A percentile compares a stretch with the other conserved stretches of the same genome.
phyloP scores from a whole-genome alignment of 1,140 invertebrate genomes.

The Neotoxoptera formosana region DNA sequence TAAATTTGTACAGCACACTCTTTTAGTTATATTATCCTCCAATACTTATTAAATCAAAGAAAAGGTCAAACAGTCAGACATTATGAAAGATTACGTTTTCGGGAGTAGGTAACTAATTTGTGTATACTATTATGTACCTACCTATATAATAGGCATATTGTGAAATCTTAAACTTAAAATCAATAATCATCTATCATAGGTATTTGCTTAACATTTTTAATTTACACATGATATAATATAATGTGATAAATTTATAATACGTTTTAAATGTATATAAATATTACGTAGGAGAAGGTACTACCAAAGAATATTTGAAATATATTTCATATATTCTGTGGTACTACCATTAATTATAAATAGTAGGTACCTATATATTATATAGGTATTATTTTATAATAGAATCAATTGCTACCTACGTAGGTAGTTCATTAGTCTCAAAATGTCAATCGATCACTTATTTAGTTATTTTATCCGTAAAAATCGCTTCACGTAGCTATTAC shows the following conservation, averaged over 20 bases:
- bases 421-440: neutral
- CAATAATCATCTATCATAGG: neutral
- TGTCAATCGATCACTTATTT: neutral
- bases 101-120: neutral
- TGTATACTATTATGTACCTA: neutral
- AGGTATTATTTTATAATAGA: no score
- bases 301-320: no score
- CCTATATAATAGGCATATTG: neutral
- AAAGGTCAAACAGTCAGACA: conserved; percentile 20
- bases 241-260: neutral
- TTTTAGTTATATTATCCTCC: neutral
- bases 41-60: neutral
- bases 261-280: neutral
- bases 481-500: no score
- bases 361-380: no score
- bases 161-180: neutral
- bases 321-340: no score
- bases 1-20: neutral
- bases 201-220: neutral
- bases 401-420: neutral
- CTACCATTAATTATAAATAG: no score
- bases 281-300: neutral
- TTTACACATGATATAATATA: neutral
- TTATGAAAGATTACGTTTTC: neutral
- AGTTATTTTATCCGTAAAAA: neutral